Evolutionary conservation across 2,113 vertebrate species (phyloP).

Genomic region (Microcebus jonahi): DNA sequence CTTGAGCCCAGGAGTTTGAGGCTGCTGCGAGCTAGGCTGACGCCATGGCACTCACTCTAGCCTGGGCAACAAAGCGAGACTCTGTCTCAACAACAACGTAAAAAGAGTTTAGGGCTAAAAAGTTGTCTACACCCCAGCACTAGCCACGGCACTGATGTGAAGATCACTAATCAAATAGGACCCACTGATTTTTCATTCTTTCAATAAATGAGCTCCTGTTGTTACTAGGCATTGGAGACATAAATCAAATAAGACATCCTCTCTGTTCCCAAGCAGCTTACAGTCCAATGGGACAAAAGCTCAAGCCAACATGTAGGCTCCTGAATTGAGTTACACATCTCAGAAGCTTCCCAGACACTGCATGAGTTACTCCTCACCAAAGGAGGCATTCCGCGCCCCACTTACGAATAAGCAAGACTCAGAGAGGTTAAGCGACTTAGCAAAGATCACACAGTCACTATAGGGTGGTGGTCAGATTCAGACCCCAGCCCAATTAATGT

Average conservation of each 20-base stretch:
- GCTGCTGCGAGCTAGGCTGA: too few relatives aligned
- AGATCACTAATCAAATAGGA: neutral
- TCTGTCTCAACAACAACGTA: too few relatives aligned
- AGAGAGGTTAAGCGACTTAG: neutral
- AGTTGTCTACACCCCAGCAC: neutral
- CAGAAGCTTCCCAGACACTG: neutral
- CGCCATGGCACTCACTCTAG: too few relatives aligned
- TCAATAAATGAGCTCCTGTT: neutral
- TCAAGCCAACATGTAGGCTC: neutral
- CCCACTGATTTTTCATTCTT: neutral
- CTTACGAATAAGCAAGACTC: neutral
- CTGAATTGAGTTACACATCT: neutral
- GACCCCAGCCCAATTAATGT: neutral
- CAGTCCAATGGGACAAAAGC: neutral
- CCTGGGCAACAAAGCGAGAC: too few relatives aligned
- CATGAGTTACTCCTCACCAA: neutral
- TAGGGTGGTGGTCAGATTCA: neutral
- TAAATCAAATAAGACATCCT: neutral
- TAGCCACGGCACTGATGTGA: neutral
- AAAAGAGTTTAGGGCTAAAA: neutral
- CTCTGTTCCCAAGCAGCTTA: neutral
- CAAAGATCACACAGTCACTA: neutral
- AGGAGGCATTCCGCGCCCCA: neutral
- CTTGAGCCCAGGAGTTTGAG: too few relatives aligned
- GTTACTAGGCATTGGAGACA: neutral